Base-by-base conservation (phyloP, 2,797 vertebrate genomes). In the Channa striata region DNA sequence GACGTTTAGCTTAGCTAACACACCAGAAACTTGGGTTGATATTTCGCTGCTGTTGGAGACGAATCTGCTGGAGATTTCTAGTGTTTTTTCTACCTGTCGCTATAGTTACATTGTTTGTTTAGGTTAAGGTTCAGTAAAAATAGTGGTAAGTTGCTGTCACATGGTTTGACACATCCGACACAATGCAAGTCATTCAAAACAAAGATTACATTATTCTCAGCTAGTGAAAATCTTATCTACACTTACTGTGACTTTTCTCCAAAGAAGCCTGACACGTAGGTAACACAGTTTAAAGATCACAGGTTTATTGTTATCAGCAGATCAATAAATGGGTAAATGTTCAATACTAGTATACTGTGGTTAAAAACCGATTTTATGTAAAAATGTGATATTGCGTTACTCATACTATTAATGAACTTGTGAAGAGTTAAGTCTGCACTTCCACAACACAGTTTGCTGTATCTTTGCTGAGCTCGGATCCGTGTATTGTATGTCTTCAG, bases 251-350 rank as follows among this genome's bases (percentile, higher is more conserved):
- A 51, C n/a, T 69, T 67, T 20, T 62, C 6, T 66, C 37, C 4
- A 50, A 54, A 64, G 7, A 46, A 40, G 17, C 7, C 6, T 33
- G 19, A 47, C 37, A 34, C 3, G 2, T 10, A 39, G 40, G 14
- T 30, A 12, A 13, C 0, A 2, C 14, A n/a, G 69, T 40, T 36
- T 54, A 80, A 81, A 69, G 80, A 54, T 56, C 61, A 68, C 46
- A 54, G 5, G 23, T n/a, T n/a, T n/a, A n/a, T n/a, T n/a, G n/a
- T n/a, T n/a, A n/a, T n/a, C n/a, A 23, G 1, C 2, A 23, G 21
- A 49, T 57, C 39, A 43, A 36, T 44, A n/a, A 20, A 7, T 11
- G 9, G 12, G 1, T n/a, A 43, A 14, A 14, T 37, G 20, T 5
- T 34, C 14, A 53, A 9, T 36, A 8, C 6, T 57, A 49, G 33